A percentile compares a stretch with the other conserved stretches of the same genome.
These are phyloP conservation scores for Zoanthus sociatus DNA, from an alignment of 92 coral and sea anemone species.

Conservation along the genomic window DNA sequence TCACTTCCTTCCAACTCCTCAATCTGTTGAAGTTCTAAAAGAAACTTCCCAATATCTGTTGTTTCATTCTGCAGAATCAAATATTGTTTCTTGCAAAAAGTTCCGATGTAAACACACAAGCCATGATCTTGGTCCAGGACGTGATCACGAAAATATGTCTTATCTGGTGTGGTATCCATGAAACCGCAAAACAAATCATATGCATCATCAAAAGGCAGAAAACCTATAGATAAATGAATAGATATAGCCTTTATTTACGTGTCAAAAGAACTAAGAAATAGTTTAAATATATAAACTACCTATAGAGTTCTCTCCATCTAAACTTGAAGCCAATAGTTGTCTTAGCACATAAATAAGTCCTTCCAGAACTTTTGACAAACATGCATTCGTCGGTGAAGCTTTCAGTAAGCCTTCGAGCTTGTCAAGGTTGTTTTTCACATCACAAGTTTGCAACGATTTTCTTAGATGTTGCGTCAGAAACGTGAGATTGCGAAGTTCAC, in stretches of 20 bases:
- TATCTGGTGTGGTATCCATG: constrained; percentile 17
- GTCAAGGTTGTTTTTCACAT: constrained; percentile 34
- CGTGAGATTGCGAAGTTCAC: constrained; percentile 22
- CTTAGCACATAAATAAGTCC: constrained; percentile 28
- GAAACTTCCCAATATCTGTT: constrained; percentile 48
- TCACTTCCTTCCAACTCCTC: constrained; percentile 53
- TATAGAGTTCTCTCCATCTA: constrained; percentile 34
- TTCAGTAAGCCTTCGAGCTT: constrained; percentile 34
- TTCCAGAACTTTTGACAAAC: constrained; percentile 30
- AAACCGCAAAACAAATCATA: constrained; percentile 27
- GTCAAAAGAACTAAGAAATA: neutral
- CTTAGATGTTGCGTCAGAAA: constrained; percentile 13
- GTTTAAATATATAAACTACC: constrained; percentile 5
- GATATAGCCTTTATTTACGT: neutral
- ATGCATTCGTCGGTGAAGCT: constrained; percentile 21
- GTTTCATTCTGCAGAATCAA: constrained; percentile 62
- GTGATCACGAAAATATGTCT: constrained; percentile 10
- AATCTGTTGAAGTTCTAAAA: constrained; percentile 54
- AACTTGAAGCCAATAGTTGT: constrained; percentile 33
- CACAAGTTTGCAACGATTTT: constrained; percentile 16
- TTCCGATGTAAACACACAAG: constrained; percentile 25
- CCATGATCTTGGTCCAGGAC: constrained; percentile 20
- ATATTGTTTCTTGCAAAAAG: constrained; percentile 47
- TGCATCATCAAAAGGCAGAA: constrained; percentile 11
- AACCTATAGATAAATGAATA: constrained; percentile 1